Evolutionary conservation across 2,113 vertebrate genomes (phyloP).

Genomic region (Aphelocoma coerulescens): DNA sequence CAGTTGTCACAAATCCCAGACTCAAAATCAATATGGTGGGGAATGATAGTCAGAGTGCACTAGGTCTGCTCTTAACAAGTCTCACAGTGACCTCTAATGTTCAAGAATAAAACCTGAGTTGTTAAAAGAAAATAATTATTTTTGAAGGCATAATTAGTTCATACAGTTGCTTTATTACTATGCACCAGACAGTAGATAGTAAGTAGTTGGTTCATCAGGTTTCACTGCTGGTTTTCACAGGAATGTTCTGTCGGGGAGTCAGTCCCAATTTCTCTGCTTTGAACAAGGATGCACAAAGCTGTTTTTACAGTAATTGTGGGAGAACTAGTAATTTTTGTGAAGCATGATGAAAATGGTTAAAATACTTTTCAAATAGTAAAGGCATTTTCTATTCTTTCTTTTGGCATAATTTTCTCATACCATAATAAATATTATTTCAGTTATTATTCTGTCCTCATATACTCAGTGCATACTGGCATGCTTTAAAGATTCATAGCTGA

Average conservation of each 20-base stretch:
- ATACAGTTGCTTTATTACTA: background rate
- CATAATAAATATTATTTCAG: background rate
- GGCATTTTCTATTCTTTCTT: background rate
- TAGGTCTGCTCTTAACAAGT: background rate
- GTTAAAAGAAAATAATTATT: background rate
- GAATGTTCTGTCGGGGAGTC: background rate
- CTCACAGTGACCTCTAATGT: conserved; percentile 43
- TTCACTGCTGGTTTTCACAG: background rate
- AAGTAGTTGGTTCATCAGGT: background rate
- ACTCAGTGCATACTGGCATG: background rate
- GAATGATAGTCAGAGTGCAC: background rate
- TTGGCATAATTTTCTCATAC: background rate
- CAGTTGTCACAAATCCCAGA: background rate
- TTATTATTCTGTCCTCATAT: background rate
- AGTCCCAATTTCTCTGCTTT: background rate
- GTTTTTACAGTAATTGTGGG: background rate
- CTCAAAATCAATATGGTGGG: conserved; percentile 7
- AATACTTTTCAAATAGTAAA: background rate
- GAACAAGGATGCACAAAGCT: background rate
- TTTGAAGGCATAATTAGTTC: background rate
- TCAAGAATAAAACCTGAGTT: background rate
- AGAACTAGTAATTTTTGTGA: background rate
- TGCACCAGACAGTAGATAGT: background rate
- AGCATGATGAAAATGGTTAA: background rate
- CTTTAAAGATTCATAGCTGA: background rate